Conservation (phyloP, 2,113 vertebrate genomes). For the Ochotona princeps region DNA sequence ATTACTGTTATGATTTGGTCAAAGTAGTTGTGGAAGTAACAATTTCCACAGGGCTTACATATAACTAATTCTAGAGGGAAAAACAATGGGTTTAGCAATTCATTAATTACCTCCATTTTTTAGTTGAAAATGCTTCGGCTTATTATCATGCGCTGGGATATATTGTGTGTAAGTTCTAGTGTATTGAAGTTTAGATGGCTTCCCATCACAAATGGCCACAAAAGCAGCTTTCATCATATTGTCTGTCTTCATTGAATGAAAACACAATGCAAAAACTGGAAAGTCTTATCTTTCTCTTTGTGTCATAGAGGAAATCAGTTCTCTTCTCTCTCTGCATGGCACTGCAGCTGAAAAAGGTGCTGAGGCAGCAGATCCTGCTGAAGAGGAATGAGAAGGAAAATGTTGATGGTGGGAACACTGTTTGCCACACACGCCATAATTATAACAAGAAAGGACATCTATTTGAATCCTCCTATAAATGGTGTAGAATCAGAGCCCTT, state of each 20-base stretch:
- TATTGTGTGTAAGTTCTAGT: background rate
- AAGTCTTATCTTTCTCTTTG: background rate
- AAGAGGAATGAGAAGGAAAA: background rate
- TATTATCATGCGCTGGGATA: background rate
- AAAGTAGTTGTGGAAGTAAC: background rate
- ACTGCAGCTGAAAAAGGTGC: background rate
- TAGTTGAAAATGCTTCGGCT: background rate
- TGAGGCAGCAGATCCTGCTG: background rate
- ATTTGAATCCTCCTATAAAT: background rate
- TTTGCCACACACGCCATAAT: background rate
- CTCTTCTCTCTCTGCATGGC: background rate
- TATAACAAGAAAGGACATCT: background rate
- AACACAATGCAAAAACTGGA: too few relatives aligned
- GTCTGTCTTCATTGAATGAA: background rate
- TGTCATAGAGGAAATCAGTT: background rate
- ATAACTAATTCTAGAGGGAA: background rate
- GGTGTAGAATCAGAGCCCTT: background rate
- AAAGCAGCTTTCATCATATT: background rate
- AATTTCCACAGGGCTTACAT: background rate
- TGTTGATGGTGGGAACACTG: background rate
- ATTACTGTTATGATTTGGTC: background rate
- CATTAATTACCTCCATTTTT: background rate
- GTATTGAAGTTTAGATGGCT: background rate
- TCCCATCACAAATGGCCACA: background rate
- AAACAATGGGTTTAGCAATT: background rate